phyloP scores from a whole-genome alignment of 2,888 invertebrate genomes.

The Itoplectis maculator region DNA sequence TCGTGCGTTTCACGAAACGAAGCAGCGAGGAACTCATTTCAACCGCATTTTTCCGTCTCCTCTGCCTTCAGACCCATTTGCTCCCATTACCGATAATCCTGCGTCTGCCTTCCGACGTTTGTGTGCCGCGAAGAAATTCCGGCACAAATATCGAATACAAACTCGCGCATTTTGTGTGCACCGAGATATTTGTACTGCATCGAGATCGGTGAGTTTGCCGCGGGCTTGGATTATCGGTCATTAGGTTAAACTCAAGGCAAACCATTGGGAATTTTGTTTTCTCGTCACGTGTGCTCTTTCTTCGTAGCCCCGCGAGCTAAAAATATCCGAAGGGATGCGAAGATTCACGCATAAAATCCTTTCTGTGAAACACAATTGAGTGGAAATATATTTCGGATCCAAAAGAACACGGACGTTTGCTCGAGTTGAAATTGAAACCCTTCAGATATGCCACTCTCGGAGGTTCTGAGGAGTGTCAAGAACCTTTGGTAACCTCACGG shows the following conservation, averaged over 20 bases:
- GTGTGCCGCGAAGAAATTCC: slow-evolving; percentile 38
- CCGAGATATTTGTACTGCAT: slow-evolving; percentile 5
- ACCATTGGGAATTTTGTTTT: not conserved
- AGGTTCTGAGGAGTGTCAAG: too few species aligned
- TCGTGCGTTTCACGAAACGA: slow-evolving; percentile 47
- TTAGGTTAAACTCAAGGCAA: not conserved
- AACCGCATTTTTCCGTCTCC: slow-evolving; percentile 27
- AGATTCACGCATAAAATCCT: not conserved
- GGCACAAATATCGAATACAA: slow-evolving; percentile 51
- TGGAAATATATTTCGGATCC: not conserved
- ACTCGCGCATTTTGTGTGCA: slow-evolving; percentile 28
- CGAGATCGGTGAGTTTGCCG: not conserved
- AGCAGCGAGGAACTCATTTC: slow-evolving; percentile 36
- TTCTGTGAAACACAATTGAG: not conserved
- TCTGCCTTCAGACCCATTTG: slow-evolving; percentile 11
- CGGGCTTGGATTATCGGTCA: not conserved
- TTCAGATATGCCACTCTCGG: not conserved
- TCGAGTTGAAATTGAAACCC: not conserved
- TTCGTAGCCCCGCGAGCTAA: not conserved
- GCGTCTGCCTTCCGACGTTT: slow-evolving; percentile 1
- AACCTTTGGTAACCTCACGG: too few species aligned
- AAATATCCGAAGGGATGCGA: not conserved
- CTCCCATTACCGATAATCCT: slow-evolving; percentile 45
- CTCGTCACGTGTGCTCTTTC: not conserved
- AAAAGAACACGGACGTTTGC: not conserved